These are phyloP conservation scores for Kryptolebias marmoratus DNA, from an alignment of 2,113 vertebrate species.

Conservation along the genomic window DNA sequence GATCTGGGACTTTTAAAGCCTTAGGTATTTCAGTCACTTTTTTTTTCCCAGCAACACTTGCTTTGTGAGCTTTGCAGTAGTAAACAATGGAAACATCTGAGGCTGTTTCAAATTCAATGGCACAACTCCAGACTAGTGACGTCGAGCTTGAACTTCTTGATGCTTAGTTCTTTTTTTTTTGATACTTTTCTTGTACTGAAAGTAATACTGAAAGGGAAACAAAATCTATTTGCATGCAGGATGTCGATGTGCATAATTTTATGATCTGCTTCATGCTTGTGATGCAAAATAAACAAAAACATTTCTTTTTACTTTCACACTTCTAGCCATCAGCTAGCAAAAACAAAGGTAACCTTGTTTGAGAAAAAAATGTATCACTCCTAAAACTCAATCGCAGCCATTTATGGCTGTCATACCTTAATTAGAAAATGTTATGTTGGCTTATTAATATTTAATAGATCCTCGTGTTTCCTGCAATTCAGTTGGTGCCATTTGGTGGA, in stretches of 20 bases:
- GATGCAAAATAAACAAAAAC: not conserved
- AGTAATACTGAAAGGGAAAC: constrained; percentile 10
- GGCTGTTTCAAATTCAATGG: not conserved
- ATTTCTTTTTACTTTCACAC: not conserved
- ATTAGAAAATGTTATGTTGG: too few relatives aligned
- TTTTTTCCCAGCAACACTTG: constrained; percentile 36
- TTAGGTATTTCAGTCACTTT: constrained; percentile 21
- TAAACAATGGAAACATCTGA: constrained; percentile 14
- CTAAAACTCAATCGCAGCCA: too few relatives aligned
- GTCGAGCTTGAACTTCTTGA: constrained; percentile 11
- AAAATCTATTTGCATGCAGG: not conserved
- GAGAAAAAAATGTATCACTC: too few relatives aligned
- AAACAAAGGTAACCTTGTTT: not conserved
- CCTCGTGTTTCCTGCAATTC: too few relatives aligned
- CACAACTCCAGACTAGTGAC: constrained; percentile 6
- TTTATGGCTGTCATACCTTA: too few relatives aligned
- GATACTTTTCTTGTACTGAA: constrained; percentile 15
- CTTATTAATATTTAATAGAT: too few relatives aligned
- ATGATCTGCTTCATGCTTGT: not conserved
- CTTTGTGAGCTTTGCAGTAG: constrained; percentile 16
- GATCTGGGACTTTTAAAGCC: constrained; percentile 47
- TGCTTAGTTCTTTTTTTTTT: constrained; percentile 6
- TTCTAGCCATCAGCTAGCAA: too few relatives aligned
- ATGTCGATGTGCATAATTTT: not conserved
- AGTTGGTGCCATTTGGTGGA: too few relatives aligned